Percentiles rank a stretch among this genome's conserved stretches.
Conservation (phyloP, 2,888 invertebrate genomes). For the Cyclophora punctaria region DNA sequence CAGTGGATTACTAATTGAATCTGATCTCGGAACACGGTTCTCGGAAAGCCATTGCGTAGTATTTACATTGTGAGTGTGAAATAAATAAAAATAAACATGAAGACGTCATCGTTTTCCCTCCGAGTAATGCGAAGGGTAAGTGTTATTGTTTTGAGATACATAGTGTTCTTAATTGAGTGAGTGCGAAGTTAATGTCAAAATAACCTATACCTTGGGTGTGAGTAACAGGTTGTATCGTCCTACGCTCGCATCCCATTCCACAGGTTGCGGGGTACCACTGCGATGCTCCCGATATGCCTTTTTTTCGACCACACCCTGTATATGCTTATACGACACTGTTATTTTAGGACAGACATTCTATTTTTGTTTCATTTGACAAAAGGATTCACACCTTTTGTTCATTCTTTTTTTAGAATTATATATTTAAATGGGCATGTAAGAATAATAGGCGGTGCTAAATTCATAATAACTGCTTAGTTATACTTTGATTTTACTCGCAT, state of each 20-base stretch:
- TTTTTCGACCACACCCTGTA: conserved; percentile 19
- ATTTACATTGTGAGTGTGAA: conserved; percentile 18
- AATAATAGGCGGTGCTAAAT: too few relatives aligned
- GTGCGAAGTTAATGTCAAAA: conserved; percentile 1
- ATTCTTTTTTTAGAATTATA: too few relatives aligned
- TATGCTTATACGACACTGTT: not conserved
- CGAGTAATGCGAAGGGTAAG: conserved; percentile 87
- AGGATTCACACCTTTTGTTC: too few relatives aligned
- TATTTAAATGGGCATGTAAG: too few relatives aligned
- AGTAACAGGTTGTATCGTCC: conserved; percentile 22
- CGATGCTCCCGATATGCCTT: conserved; percentile 3
- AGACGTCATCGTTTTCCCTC: conserved; percentile 85
- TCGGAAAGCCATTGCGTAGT: too few relatives aligned
- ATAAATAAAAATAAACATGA: conserved; percentile 75
- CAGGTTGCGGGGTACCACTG: conserved; percentile 19
- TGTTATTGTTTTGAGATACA: conserved; percentile 16
- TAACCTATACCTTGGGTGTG: conserved; percentile 1
- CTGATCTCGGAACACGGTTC: too few relatives aligned
- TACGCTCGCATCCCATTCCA: conserved; percentile 16
- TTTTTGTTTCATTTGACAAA: too few relatives aligned
- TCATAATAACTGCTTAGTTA: too few relatives aligned
- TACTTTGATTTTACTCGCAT: too few relatives aligned
- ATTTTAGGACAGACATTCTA: too few relatives aligned
- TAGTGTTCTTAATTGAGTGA: not conserved
- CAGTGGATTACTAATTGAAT: not conserved